Evolutionary conservation across 1,140 invertebrate genomes (phyloP), one percentile per base, ranked within the genome.

Genomic region (Orchesella cincta): DNA sequence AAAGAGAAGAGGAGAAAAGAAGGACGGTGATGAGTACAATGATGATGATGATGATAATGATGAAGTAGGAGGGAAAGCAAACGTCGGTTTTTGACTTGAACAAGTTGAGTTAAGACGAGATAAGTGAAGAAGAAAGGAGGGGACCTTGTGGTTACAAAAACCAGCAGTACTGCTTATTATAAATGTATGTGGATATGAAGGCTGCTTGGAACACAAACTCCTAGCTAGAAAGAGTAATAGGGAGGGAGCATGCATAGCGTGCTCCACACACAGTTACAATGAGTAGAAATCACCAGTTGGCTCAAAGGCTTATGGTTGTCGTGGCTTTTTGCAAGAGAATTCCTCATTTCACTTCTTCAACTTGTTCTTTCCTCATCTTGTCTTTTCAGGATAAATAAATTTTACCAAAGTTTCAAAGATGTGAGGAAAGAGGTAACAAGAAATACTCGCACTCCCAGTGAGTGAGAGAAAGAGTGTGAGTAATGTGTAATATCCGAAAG

Each of bases 361-460:
- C 62, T 33, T 31, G 5, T n/a, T n/a, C 62, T 31, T 67, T 67
- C 28, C 62, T 29, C 26, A 16, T n/a, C 29, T 67, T 31, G 28
- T 31, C 29, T 67, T 29, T 33, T 67, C 62, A 31, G 62, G 62
- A 33, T 67, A 67, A 67, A 67, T 67, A 67, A 67, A 67, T 67
- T 67, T 57, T 26, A 57, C n/a, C n/a, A n/a, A n/a, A n/a, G n/a
- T n/a, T n/a, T n/a, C n/a, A n/a, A n/a, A n/a, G n/a, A n/a, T n/a
- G n/a, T n/a, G n/a, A n/a, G n/a, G n/a, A n/a, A n/a, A n/a, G n/a
- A n/a, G n/a, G n/a, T n/a, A n/a, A n/a, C n/a, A n/a, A n/a, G n/a
- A n/a, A n/a, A n/a, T n/a, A n/a, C n/a, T n/a, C n/a, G n/a, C n/a
- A n/a, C n/a, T n/a, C n/a, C n/a, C n/a, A n/a, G n/a, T n/a, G n/a